phyloP scores from a whole-genome alignment of 53 echinoderm and acorn worm species.

The Echinometra lucunter region DNA sequence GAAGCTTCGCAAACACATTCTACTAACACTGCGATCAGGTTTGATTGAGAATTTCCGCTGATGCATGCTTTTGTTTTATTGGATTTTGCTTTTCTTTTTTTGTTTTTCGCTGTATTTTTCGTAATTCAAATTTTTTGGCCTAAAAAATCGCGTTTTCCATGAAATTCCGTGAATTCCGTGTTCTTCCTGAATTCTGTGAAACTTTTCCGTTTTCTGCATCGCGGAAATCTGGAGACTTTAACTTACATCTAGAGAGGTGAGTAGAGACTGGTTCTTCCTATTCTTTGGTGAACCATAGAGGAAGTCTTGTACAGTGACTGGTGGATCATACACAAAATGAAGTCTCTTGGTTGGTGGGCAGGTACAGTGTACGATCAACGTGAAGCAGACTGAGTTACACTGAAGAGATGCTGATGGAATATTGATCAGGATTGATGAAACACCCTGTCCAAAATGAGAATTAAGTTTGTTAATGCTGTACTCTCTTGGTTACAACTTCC shows the following conservation, averaged over 20 bases:
- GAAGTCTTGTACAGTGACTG: slow-evolving; percentile 75
- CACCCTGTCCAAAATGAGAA: neutral
- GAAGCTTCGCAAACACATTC: no score
- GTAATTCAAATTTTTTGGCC: no score
- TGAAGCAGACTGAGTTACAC: slow-evolving; percentile 81
- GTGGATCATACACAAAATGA: slow-evolving; percentile 82
- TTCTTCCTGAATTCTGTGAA: no score
- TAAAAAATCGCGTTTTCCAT: no score
- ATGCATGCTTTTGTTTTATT: no score
- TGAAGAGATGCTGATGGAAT: slow-evolving; percentile 85
- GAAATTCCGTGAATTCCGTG: no score
- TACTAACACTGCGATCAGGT: no score
- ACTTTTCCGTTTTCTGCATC: no score
- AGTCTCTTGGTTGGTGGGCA: slow-evolving; percentile 94
- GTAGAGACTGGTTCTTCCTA: slow-evolving; percentile 76
- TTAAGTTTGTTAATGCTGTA: neutral
- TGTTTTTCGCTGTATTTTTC: no score
- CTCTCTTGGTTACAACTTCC: neutral
- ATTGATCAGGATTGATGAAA: slow-evolving; percentile 74
- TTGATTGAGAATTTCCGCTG: no score
- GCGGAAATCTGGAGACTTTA: no score
- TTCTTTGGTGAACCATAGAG: slow-evolving; percentile 80
- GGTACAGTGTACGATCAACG: slow-evolving; percentile 80
- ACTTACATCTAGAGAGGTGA: slow-evolving; percentile 81
- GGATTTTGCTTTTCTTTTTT: no score